These are phyloP conservation scores for Astatotilapia flaviijosephi DNA, from an alignment of 2,113 vertebrate genomes.

Conservation along the genomic window DNA sequence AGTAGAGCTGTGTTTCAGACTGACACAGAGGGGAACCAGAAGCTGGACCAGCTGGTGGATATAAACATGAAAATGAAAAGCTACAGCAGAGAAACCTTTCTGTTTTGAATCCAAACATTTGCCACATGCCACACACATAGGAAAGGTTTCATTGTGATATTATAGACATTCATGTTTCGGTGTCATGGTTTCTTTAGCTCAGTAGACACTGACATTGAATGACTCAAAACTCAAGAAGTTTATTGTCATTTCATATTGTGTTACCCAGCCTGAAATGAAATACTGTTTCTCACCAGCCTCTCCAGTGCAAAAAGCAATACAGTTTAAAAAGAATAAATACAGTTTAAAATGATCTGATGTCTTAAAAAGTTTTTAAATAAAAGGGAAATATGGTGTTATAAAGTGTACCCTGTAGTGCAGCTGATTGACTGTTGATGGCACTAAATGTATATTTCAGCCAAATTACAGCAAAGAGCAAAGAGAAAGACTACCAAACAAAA, in stretches of 20 bases:
- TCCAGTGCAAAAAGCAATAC: neutral
- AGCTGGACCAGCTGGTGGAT: constrained; percentile 20
- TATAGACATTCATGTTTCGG: neutral
- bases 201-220: neutral
- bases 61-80: neutral
- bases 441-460: neutral
- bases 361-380: neutral
- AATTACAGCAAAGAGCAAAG: neutral
- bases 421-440: neutral
- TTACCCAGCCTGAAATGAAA: neutral
- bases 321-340: neutral
- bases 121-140: neutral
- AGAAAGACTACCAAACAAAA: neutral
- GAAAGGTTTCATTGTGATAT: neutral
- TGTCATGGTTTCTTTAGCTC: neutral
- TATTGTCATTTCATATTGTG: neutral
- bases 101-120: neutral
- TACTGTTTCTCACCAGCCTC: neutral
- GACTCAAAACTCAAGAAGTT: neutral
- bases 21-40: constrained; percentile 7
- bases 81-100: neutral
- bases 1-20: constrained; percentile 39
- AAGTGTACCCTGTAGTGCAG: neutral
- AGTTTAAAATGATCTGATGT: neutral
- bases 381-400: neutral